phyloP scores from a whole-genome alignment of 2,888 invertebrate genomes.

The Brachyptera putata region DNA sequence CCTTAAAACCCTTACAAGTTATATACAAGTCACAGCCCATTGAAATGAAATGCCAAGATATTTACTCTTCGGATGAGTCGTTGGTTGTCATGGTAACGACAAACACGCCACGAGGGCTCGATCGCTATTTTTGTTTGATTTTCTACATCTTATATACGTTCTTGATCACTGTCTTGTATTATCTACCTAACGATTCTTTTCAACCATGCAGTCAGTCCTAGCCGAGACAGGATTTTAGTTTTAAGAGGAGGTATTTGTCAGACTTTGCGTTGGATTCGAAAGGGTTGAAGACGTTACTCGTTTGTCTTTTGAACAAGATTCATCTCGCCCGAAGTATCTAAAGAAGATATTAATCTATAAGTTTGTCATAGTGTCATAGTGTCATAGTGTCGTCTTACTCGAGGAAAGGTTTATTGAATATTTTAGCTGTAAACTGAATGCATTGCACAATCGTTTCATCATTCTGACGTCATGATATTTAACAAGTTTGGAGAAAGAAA shows the following conservation, averaged over 20 bases:
- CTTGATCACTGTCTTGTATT: neutral
- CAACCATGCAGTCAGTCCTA: neutral
- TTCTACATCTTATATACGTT: neutral
- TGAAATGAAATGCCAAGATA: constrained; percentile 13
- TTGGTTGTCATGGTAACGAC: constrained; percentile 6
- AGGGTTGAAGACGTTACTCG: neutral
- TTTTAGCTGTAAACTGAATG: too few relatives aligned
- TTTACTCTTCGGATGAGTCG: constrained; percentile 3
- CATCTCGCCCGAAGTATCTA: too few relatives aligned
- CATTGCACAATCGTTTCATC: too few relatives aligned
- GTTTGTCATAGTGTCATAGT: too few relatives aligned
- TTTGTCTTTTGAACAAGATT: too few relatives aligned
- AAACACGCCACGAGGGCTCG: neutral
- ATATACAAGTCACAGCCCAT: too few relatives aligned
- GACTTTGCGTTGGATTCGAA: neutral
- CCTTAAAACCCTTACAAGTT: too few relatives aligned
- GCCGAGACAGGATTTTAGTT: constrained; percentile 6
- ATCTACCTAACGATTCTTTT: constrained; percentile 1
- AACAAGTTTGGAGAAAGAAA: too few relatives aligned
- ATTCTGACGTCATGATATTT: too few relatives aligned
- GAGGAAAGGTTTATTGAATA: too few relatives aligned
- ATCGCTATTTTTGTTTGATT: constrained; percentile 7
- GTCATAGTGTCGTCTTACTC: too few relatives aligned
- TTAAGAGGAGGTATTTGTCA: neutral
- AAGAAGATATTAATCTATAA: too few relatives aligned